Base-by-base conservation (phyloP, 2,797 vertebrate genomes). In the Carapus acus region DNA sequence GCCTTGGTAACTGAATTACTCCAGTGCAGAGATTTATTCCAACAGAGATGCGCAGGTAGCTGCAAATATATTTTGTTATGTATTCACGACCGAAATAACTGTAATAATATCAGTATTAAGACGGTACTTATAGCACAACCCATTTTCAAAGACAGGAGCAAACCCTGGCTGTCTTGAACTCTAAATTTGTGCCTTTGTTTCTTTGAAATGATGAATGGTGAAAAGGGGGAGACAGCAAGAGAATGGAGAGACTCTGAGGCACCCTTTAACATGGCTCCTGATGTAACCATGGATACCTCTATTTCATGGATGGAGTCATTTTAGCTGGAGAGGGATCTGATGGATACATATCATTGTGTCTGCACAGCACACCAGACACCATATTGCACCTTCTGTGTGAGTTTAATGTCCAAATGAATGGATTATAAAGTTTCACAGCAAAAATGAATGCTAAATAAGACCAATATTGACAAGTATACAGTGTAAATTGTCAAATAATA, bases 211-310 rank as follows among this genome's bases (percentile, higher is more conserved):
- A 83, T 80, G 76, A 83, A 85, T 77, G 70, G 67, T 70, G 49
- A 65, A 81, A 79, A 81, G 76, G 80, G 77, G 76, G 72, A 65
- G 71, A 59, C 61, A 82, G 78, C 60, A 49, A 50, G 73, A 81
- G 79, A 84, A 81, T 65, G 76, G 78, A 84, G 80, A 85, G 71
- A 75, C 75, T 69, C 74, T 47, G 64, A 79, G 71, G 75, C 81
- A 81, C 67, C 80, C 70, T 80, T 82, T 81, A 83, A 81, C 82
- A 77, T 76, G 81, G 85, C 82, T 87, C 83, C 85, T 87, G 85
- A 75, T 82, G 88, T 90, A 87, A 87, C 87, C 86, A 88, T 88
- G 86, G 88, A 87, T 88, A 90, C 88, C 82, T 81, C 72, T 78
- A 79, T 85, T 87, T 84, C 87, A 80, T 80, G 80, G 84, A 82